A percentile compares a stretch with the other conserved stretches of the same genome.
These are phyloP conservation scores for cat (Felis catus) DNA, from an alignment of 2,113 vertebrate genomes.

Conservation along the genomic window F.catus_Fca126_mat1.0 CM031420.1:117545501-117546000, in stretches of 20 bases:
- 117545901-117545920: not conserved
- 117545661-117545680: not conserved
- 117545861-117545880: not conserved
- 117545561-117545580: not conserved
- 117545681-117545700: not conserved
- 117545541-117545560: not conserved
- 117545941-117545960: not conserved
- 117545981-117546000: not conserved
- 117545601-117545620: not conserved
- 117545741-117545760: not conserved
- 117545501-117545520: not conserved
- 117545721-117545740: not conserved
- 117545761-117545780: not conserved
- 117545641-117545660: not conserved
- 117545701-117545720: not conserved
- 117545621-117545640: not conserved
- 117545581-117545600: not conserved
- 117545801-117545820: conserved; percentile 15
- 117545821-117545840: not conserved
- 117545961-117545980: not conserved
- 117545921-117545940: not conserved
- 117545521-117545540: not conserved
- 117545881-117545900: not conserved
- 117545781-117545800: not conserved
- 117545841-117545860: not conserved